These are phyloP conservation scores for Reticulitermes speratus DNA, from an alignment of 1,140 invertebrate species.

Conservation along the genomic window DNA sequence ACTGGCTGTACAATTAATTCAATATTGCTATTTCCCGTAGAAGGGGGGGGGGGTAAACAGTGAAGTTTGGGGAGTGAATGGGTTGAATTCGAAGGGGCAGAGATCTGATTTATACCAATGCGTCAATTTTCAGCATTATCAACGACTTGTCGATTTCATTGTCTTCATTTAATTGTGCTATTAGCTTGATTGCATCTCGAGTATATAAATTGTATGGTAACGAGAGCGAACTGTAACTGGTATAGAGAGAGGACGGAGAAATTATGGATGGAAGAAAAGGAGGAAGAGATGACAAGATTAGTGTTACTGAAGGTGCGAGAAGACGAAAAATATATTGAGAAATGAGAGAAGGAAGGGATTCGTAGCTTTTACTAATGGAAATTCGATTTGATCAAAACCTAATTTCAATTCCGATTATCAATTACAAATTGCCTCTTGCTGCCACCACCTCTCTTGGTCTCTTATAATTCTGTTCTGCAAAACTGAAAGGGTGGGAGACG, in stretches of 20 bases:
- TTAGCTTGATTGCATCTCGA: conserved; percentile 6
- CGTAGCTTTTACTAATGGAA: neutral
- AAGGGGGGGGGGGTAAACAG: neutral
- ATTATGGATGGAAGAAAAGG: neutral
- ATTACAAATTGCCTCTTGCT: conserved; percentile 12
- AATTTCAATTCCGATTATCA: conserved; percentile 17
- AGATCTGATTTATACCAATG: neutral
- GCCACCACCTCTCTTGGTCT: neutral
- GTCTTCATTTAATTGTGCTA: conserved; percentile 3
- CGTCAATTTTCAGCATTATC: neutral
- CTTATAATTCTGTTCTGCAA: neutral
- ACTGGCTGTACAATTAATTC: too few relatives aligned
- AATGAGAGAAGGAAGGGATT: neutral
- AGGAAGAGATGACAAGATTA: neutral
- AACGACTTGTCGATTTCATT: conserved; percentile 1
- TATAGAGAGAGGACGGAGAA: neutral
- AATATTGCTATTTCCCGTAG: too few relatives aligned
- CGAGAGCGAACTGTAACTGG: neutral
- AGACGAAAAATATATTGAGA: neutral
- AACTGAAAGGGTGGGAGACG: neutral
- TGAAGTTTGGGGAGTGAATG: neutral
- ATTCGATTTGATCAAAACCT: conserved; percentile 16
- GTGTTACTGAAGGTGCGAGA: neutral
- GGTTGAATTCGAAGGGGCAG: neutral
- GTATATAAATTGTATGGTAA: conserved; percentile 8